Evolutionary conservation across 2,888 invertebrate species (phyloP).

Genomic region (Drosophila pseudotakahashii): DNA sequence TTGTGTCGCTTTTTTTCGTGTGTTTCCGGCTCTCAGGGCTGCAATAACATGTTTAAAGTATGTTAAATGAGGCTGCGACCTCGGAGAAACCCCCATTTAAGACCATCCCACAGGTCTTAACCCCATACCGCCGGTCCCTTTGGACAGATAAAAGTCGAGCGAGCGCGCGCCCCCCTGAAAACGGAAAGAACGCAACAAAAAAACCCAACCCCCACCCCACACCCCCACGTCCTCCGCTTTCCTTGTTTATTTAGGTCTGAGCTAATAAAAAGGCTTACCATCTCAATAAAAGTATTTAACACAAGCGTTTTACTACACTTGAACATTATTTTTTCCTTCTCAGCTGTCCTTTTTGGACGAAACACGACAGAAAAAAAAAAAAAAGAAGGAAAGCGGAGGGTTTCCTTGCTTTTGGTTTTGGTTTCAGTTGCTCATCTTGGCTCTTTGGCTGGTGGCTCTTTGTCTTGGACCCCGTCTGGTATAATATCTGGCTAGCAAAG

Average conservation of each 20-base stretch:
- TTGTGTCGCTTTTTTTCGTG: slow-evolving; percentile 34
- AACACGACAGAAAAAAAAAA: slow-evolving; percentile 9
- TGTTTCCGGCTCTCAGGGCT: slow-evolving; percentile 44
- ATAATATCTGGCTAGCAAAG: slow-evolving; percentile 60
- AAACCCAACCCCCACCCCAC: slow-evolving; percentile 8
- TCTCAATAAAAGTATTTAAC: slow-evolving; percentile 84
- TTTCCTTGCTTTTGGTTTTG: slow-evolving; percentile 50
- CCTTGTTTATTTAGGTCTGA: slow-evolving; percentile 79
- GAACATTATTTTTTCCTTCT: slow-evolving; percentile 61
- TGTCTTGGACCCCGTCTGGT: slow-evolving; percentile 48
- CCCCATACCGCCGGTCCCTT: slow-evolving; percentile 48
- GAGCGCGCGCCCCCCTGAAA: slow-evolving; percentile 25
- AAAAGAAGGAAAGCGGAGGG: slow-evolving; percentile 20
- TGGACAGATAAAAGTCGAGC: slow-evolving; percentile 63
- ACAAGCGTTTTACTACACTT: slow-evolving; percentile 83
- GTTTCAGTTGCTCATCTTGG: slow-evolving; percentile 48
- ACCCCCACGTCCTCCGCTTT: background rate
- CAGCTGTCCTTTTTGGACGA: slow-evolving; percentile 19
- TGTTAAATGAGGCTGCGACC: slow-evolving; percentile 66
- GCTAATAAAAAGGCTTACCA: slow-evolving; percentile 83
- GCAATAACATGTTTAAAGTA: slow-evolving; percentile 76
- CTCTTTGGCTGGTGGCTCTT: slow-evolving; percentile 5
- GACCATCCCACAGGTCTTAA: slow-evolving; percentile 11
- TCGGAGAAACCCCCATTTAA: slow-evolving; percentile 17
- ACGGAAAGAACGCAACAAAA: background rate